Evolutionary conservation across 1,140 invertebrate species (phyloP).

Genomic region (Mamestra configurata): DNA sequence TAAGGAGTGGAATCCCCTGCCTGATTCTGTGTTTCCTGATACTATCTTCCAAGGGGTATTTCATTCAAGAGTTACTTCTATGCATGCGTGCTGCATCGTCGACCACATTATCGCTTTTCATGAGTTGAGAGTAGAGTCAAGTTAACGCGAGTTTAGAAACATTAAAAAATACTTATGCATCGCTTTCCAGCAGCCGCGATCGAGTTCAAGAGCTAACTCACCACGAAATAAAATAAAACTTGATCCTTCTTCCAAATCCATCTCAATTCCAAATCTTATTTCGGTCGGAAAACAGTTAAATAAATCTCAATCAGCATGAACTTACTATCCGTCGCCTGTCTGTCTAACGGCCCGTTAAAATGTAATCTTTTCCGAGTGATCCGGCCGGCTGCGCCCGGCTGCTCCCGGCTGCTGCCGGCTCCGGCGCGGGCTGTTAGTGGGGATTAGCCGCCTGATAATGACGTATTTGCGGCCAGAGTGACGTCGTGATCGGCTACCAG

Average conservation of each 20-base stretch:
- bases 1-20: too few species aligned
- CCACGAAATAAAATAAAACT: background rate
- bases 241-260: background rate
- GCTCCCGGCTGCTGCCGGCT: background rate
- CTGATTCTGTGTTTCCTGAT: too few species aligned
- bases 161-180: too few species aligned
- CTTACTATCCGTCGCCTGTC: slow-evolving; percentile 31
- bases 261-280: background rate
- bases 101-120: too few species aligned
- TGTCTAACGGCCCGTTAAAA: slow-evolving; percentile 32
- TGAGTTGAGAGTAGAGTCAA: too few species aligned
- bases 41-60: too few species aligned
- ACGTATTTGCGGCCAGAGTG: slow-evolving; percentile 33
- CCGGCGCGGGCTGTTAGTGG: slow-evolving; percentile 8
- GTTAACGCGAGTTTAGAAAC: too few species aligned
- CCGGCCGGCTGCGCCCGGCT: background rate
- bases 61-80: too few species aligned
- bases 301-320: slow-evolving; percentile 29
- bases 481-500: slow-evolving; percentile 9
- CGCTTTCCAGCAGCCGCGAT: too few species aligned
- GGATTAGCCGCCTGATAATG: slow-evolving; percentile 38
- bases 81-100: too few species aligned
- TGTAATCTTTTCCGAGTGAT: slow-evolving; percentile 38
- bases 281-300: background rate
- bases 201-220: too few species aligned